Base-by-base conservation (phyloP, 2,888 invertebrate species). In the Tachina fera region DNA sequence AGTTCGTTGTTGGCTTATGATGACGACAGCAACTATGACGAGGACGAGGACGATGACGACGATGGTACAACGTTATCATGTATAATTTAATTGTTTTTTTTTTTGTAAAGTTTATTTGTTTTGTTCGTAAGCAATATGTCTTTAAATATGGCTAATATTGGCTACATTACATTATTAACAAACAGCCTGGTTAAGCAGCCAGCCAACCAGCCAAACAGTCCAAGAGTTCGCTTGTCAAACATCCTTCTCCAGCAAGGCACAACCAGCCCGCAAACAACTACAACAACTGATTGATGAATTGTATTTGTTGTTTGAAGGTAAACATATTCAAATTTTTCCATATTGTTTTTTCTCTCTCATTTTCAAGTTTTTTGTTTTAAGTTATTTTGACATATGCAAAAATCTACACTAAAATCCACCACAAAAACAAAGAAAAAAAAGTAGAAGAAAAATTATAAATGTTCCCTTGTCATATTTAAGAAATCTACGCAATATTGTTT, bases 1-100 rank as follows among this genome's bases (percentile, higher is more conserved):
- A 4, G 31, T 60, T 56, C 41, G 60, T n/a, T 77, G 82, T 51
- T 78, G 74, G 47, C 61, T 89, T 89, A 90, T 90, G 90, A 90
- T 90, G 90, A 88, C 86, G 88, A 86, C 67, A 58, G 67, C 60
- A 31, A 6, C 31, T 45, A 51, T n/a, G 11, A 51, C 39, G 31
- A 49, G 13, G 22, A 43, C 11, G 45, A 14, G 1, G 14, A 63
- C 88, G 89, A 79, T 65, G 68, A 58, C 53, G 80, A 58, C 70
- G 84, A 68, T 83, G 77, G 71, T 71, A 60, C 47, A 75, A 85
- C 63, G 82, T 65, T 85, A 85, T 79, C 78, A 85, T 82, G 82
- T 65, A 60, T 41, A 71, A 47, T 63, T 68, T 39, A 63, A 72
- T 13, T 58, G 14, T 65, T 49, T 45, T 39, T 70, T 22, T 77